A percentile compares a stretch with the other conserved stretches of the same genome.
Conservation (phyloP, 1,140 invertebrate genomes). For the Augochlora pura region DNA sequence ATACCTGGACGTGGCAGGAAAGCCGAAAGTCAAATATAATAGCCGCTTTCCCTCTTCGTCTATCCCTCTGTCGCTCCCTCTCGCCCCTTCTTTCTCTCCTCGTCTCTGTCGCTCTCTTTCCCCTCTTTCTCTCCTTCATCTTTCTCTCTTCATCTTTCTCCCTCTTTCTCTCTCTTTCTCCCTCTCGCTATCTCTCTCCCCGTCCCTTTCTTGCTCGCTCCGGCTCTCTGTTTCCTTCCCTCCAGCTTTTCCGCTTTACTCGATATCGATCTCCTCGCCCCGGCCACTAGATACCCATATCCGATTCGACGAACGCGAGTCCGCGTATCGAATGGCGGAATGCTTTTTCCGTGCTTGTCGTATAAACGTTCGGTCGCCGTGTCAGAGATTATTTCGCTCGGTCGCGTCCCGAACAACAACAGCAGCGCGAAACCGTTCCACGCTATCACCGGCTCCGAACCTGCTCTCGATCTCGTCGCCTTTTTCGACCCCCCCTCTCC, state of each 20-base stretch:
- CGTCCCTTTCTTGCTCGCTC: background rate
- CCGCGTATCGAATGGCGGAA: conserved; percentile 34
- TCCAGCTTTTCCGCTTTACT: conserved; percentile 52
- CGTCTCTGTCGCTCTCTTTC: no score
- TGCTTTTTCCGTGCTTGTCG: conserved; percentile 49
- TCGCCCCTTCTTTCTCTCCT: background rate
- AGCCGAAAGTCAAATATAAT: conserved; percentile 62
- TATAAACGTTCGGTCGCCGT: conserved; percentile 47
- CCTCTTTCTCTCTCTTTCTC: background rate
- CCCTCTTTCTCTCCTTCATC: no score
- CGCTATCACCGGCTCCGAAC: conserved; percentile 18
- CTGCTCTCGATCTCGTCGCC: conserved; percentile 17
- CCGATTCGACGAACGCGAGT: conserved; percentile 42
- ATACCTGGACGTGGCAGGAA: conserved; percentile 49
- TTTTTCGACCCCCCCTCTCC: background rate
- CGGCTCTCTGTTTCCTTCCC: background rate
- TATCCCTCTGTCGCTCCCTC: background rate
- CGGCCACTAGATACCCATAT: conserved; percentile 43
- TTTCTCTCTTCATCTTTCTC: no score
- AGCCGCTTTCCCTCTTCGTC: background rate
- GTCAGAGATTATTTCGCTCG: conserved; percentile 22
- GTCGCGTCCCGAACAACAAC: conserved; percentile 19
- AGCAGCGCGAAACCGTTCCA: conserved; percentile 1
- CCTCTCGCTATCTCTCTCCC: no score
- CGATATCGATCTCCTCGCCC: conserved; percentile 54